Evolutionary conservation across 1,140 invertebrate genomes (phyloP).

Genomic region (Drosophila pectinifera): DNA sequence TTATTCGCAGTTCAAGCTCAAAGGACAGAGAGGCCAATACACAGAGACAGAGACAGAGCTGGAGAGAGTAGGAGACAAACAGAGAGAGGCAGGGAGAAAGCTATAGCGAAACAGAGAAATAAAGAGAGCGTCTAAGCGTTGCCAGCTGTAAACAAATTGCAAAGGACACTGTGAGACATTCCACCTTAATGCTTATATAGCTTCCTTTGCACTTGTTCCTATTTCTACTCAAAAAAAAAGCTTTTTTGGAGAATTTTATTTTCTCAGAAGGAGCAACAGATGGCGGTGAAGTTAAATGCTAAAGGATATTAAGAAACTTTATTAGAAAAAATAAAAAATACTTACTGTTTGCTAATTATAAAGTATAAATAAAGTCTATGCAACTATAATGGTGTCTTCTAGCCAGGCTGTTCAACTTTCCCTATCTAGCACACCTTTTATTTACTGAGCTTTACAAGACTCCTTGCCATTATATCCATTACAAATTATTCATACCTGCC

Average conservation of each 20-base stretch:
- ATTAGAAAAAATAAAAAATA: too few species aligned
- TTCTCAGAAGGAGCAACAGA: constrained; percentile 22
- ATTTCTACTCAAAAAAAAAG: neutral
- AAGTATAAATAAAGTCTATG: neutral
- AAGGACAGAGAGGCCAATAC: constrained; percentile 3
- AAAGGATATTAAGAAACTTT: neutral
- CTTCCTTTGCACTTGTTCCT: constrained; percentile 9
- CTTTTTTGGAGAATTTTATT: constrained; percentile 47
- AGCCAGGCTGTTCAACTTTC: too few species aligned
- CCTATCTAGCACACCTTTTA: too few species aligned
- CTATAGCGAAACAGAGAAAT: neutral
- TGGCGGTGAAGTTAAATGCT: constrained; percentile 21
- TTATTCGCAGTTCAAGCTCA: constrained; percentile 60
- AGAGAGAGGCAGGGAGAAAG: neutral
- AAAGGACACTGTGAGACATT: constrained; percentile 5
- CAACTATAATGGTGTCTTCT: too few species aligned
- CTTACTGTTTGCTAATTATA: neutral
- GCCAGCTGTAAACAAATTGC: constrained; percentile 3
- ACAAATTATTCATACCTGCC: constrained; percentile 26
- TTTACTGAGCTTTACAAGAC: neutral
- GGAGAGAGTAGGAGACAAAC: neutral
- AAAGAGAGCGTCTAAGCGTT: constrained; percentile 12
- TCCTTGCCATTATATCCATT: neutral
- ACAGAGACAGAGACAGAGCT: constrained; percentile 3
- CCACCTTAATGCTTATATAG: constrained; percentile 4